Percentiles rank a stretch among this genome's conserved stretches.
phyloP scores from a whole-genome alignment of 2,888 invertebrate genomes.

The Candidula unifasciata region DNA sequence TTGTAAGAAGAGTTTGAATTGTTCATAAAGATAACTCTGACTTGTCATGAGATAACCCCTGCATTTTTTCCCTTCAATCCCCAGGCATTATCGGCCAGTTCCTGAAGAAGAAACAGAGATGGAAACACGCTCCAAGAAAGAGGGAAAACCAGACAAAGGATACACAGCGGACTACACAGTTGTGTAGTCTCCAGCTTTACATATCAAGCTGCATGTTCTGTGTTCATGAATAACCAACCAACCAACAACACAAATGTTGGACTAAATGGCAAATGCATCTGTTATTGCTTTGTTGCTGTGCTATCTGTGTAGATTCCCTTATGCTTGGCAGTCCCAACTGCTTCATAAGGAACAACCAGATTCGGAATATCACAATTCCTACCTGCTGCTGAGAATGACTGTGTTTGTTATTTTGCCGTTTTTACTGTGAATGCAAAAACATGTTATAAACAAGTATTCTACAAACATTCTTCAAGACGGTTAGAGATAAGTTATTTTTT shows the following conservation, averaged over 20 bases:
- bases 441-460: not conserved
- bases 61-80: not conserved
- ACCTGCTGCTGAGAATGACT: slow-evolving; percentile 19
- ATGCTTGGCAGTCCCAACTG: slow-evolving; percentile 4
- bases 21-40: not conserved
- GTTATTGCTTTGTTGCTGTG: slow-evolving; percentile 16
- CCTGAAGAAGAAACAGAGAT: slow-evolving; percentile 58
- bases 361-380: not conserved
- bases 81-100: slow-evolving; percentile 66
- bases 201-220: slow-evolving; percentile 12
- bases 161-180: slow-evolving; percentile 73
- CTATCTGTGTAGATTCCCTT: slow-evolving; percentile 18
- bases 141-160: slow-evolving; percentile 61
- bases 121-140: slow-evolving; percentile 50
- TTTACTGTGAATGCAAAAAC: slow-evolving; percentile 2
- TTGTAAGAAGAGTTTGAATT: not conserved
- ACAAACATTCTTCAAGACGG: not conserved
- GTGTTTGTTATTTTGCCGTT: not conserved
- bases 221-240: not conserved
- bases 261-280: slow-evolving; percentile 4
- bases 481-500: too few species aligned
- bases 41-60: not conserved
- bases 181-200: slow-evolving; percentile 55
- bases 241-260: not conserved
- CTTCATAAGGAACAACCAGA: not conserved